Conservation (phyloP, 2,797 vertebrate genomes). For the Periparus ater region DNA sequence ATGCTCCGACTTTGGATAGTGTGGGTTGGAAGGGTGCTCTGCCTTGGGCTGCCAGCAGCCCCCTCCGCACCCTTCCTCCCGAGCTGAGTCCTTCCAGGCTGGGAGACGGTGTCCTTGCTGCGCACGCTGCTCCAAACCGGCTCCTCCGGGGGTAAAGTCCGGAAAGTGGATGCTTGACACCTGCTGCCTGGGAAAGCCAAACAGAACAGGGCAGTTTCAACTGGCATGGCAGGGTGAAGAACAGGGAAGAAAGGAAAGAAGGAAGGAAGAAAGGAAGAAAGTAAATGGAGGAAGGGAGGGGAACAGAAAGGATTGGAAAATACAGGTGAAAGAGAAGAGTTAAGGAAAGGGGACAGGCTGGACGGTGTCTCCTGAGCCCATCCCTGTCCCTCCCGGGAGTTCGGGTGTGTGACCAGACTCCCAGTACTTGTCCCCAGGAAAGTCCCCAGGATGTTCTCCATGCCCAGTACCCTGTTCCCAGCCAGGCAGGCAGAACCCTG, state of each 20-base stretch:
- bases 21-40: background rate
- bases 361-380: rapidly evolving
- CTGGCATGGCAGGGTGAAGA: background rate
- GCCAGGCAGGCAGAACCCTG: background rate
- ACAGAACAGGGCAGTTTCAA: constrained; percentile 5
- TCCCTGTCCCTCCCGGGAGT: background rate
- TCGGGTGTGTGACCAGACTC: rapidly evolving
- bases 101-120: background rate
- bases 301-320: background rate
- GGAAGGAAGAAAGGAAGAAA: background rate
- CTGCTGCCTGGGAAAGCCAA: constrained; percentile 59
- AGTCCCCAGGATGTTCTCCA: background rate
- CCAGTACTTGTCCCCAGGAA: background rate
- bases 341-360: background rate
- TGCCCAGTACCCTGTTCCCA: background rate
- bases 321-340: background rate
- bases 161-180: constrained; percentile 21
- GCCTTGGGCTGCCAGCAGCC: background rate
- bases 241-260: background rate
- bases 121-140: background rate
- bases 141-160: background rate
- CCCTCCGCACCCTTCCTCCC: background rate
- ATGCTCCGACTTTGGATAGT: background rate
- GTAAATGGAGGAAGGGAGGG: background rate
- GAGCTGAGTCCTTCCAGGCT: background rate